A percentile compares a stretch with the other conserved stretches of the same genome.
phyloP scores from a whole-genome alignment of 2,888 invertebrate species.

The Rotaria macrura region DNA sequence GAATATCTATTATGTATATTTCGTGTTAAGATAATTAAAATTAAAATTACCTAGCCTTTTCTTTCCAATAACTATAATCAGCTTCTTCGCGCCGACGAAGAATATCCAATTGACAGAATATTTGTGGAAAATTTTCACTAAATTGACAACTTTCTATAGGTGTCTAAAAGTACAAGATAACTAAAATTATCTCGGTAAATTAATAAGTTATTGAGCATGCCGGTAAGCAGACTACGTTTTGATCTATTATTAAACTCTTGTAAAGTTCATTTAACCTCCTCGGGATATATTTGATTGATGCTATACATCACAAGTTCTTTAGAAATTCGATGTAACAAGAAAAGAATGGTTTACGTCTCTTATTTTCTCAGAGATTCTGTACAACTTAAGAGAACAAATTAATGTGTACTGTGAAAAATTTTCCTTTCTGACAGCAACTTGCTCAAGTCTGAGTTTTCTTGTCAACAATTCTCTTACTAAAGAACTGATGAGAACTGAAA shows the following conservation, averaged over 20 bases:
- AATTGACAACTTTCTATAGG: not conserved
- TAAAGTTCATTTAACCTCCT: not conserved
- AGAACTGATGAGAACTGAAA: too few species aligned
- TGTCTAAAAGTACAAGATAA: not conserved
- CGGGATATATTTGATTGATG: not conserved
- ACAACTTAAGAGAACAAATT: too few species aligned
- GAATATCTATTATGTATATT: not conserved
- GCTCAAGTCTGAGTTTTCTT: too few species aligned
- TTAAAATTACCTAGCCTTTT: conserved; percentile 18
- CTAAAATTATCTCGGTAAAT: not conserved
- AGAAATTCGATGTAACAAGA: too few species aligned
- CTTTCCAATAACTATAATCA: conserved; percentile 24
- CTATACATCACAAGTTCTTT: not conserved
- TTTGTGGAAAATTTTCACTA: not conserved
- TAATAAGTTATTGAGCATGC: too few species aligned
- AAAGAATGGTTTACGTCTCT: too few species aligned
- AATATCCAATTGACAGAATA: conserved; percentile 24
- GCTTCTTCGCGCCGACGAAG: not conserved
- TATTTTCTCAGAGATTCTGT: too few species aligned
- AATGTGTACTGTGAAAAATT: too few species aligned
- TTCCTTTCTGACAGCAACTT: too few species aligned
- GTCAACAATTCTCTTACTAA: too few species aligned
- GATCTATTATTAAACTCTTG: too few species aligned
- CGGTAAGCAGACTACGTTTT: not conserved
- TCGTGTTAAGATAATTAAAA: not conserved